Evolutionary conservation across 2,888 invertebrate genomes (phyloP).

Genomic region (Eumacrocentrus americanus): DNA sequence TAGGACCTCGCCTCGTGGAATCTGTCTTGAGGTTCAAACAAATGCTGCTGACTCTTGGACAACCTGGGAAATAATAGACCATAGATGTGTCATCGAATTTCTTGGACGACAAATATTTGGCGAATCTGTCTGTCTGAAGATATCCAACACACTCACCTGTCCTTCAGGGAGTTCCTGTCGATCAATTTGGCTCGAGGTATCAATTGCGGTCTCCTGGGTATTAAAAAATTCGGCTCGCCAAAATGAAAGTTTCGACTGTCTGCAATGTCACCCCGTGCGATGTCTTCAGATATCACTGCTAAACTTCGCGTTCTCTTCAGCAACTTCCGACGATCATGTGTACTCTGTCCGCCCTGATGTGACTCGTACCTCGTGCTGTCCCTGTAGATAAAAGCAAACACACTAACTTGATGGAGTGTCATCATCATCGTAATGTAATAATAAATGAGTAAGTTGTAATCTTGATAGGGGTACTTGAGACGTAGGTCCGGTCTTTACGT

Average conservation of each 20-base stretch:
- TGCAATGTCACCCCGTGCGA: constrained; percentile 65
- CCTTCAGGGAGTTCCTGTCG: constrained; percentile 76
- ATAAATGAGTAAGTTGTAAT: constrained; percentile 3
- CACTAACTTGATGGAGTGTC: too few relatives aligned
- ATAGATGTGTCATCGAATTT: too few relatives aligned
- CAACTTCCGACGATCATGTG: constrained; percentile 55
- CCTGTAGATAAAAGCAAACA: constrained; percentile 37
- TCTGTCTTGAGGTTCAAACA: constrained; percentile 54
- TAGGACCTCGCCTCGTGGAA: constrained; percentile 48
- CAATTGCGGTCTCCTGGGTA: constrained; percentile 74
- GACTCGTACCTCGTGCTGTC: constrained; percentile 49
- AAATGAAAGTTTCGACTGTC: constrained; percentile 47
- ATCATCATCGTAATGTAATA: background rate
- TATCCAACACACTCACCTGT: constrained; percentile 68
- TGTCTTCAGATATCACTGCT: constrained; percentile 79
- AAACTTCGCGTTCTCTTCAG: constrained; percentile 74
- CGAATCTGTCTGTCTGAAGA: too few relatives aligned
- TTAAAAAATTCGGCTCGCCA: constrained; percentile 65
- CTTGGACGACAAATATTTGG: too few relatives aligned
- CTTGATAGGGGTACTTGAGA: too few relatives aligned
- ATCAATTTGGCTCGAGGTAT: constrained; percentile 82
- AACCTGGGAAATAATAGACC: too few relatives aligned
- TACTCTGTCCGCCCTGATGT: constrained; percentile 40
- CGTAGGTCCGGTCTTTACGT: too few relatives aligned
- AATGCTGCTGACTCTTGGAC: constrained; percentile 58